Evolutionary conservation across 2,113 vertebrate species (phyloP).

Genomic region (Perognathus longimembris): DNA sequence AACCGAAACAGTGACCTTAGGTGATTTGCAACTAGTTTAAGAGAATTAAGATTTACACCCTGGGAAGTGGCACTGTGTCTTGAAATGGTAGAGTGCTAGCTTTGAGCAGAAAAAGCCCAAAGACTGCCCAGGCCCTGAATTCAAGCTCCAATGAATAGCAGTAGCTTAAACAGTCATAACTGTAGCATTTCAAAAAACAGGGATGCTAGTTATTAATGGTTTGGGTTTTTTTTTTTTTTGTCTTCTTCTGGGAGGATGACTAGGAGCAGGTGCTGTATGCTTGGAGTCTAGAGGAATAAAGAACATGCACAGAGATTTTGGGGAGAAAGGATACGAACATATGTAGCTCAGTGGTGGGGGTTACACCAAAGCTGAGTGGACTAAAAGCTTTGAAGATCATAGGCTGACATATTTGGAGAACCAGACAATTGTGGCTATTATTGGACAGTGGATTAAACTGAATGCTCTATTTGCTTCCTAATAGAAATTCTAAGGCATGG

Average conservation of each 20-base stretch:
- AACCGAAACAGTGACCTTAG: not conserved
- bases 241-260: not conserved
- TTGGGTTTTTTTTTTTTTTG: not conserved
- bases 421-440: not conserved
- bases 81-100: no score
- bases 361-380: fast-evolving
- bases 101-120: no score
- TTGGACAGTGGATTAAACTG: not conserved
- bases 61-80: no score
- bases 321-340: not conserved
- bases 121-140: no score
- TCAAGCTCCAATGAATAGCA: not conserved
- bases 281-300: not conserved
- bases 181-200: not conserved
- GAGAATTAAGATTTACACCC: not conserved
- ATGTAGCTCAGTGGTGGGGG: fast-evolving
- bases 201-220: not conserved
- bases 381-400: not conserved
- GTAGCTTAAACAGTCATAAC: no score
- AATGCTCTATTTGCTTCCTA: not conserved
- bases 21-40: not conserved
- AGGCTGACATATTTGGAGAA: not conserved
- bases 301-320: not conserved
- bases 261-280: not conserved
- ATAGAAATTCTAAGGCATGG: not conserved